Evolutionary conservation across 2,797 vertebrate species (phyloP).

Genomic region (Denticeps clupeoides): DNA sequence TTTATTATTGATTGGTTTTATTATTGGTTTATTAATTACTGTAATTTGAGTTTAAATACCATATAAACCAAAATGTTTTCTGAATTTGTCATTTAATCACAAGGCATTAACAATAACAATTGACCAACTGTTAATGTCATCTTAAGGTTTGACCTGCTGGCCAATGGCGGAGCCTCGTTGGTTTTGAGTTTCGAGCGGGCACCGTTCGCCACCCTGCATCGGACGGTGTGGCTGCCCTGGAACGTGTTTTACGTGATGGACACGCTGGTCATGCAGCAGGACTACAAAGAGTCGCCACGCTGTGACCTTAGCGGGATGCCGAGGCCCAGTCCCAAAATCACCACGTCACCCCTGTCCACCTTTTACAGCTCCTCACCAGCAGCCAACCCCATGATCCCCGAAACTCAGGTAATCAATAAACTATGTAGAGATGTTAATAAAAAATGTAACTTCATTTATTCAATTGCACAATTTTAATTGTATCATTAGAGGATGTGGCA

Average conservation of each 20-base stretch:
- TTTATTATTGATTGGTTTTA: too few relatives aligned
- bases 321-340: constrained; percentile 78
- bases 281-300: constrained; percentile 87
- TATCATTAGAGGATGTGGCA: too few relatives aligned
- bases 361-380: constrained; percentile 85
- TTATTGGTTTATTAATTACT: too few relatives aligned
- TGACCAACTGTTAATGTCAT: too few relatives aligned
- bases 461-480: too few relatives aligned
- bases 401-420: constrained; percentile 89
- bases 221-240: constrained; percentile 94
- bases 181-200: constrained; percentile 83
- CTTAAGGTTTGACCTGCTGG: constrained; percentile 88
- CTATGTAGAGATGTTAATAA: too few relatives aligned
- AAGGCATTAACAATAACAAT: too few relatives aligned
- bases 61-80: too few relatives aligned
- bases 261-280: constrained; percentile 90
- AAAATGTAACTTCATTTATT: too few relatives aligned
- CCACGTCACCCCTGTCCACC: constrained; percentile 86
- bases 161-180: constrained; percentile 84
- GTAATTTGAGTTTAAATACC: too few relatives aligned
- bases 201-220: constrained; percentile 78
- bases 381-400: constrained; percentile 89
- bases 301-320: constrained; percentile 88
- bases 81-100: too few relatives aligned
- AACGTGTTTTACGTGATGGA: constrained; percentile 95